These are phyloP conservation scores for Hyphantria cunea DNA, from an alignment of 1,140 invertebrate genomes.

Conservation along the genomic window DNA sequence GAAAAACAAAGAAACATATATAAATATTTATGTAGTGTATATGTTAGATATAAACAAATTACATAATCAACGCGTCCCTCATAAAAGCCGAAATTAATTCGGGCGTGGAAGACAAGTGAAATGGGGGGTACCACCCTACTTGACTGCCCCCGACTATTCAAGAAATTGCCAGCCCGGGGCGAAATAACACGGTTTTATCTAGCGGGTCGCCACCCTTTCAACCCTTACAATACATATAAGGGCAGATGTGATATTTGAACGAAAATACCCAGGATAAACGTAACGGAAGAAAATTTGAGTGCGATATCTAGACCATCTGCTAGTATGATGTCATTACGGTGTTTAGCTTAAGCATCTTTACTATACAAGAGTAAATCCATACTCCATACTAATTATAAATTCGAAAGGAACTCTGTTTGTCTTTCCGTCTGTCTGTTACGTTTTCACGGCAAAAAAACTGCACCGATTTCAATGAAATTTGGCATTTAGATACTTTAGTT, in stretches of 20 bases:
- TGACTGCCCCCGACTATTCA: constrained; percentile 49
- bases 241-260: constrained; percentile 10
- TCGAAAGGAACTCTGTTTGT: too few relatives aligned
- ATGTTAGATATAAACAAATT: constrained; percentile 24
- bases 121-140: constrained; percentile 33
- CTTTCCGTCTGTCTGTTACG: too few relatives aligned
- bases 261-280: constrained; percentile 16
- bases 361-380: too few relatives aligned
- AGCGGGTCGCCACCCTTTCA: constrained; percentile 33
- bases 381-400: too few relatives aligned
- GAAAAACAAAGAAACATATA: neutral
- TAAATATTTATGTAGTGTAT: constrained; percentile 3
- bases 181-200: constrained; percentile 46
- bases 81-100: constrained; percentile 30
- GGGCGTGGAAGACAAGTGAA: constrained; percentile 26
- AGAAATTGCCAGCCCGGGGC: constrained; percentile 54
- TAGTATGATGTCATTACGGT: too few relatives aligned
- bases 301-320: too few relatives aligned
- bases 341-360: too few relatives aligned
- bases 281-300: constrained; percentile 11
- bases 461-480: too few relatives aligned
- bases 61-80: constrained; percentile 30
- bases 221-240: constrained; percentile 21
- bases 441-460: too few relatives aligned
- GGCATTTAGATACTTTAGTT: too few relatives aligned